phyloP scores from a whole-genome alignment of 53 echinoderm and acorn worm genomes.

The Zoroaster sp. region DNA sequence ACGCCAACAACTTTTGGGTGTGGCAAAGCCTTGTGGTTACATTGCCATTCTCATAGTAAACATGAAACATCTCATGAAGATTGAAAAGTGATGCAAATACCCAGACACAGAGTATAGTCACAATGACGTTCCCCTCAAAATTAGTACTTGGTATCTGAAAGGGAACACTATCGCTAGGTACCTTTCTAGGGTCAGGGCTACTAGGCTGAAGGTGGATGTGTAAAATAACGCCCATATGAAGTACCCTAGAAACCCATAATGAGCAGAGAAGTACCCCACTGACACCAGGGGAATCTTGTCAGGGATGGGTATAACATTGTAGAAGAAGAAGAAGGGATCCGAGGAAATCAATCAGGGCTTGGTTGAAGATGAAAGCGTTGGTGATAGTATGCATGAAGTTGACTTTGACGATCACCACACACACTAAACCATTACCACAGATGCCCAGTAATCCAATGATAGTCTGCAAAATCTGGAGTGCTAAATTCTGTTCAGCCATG shows the following conservation, averaged over 20 bases:
- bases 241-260: slow-evolving; percentile 79
- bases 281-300: slow-evolving; percentile 22
- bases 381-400: slow-evolving; percentile 68
- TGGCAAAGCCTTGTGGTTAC: not conserved
- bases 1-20: not conserved
- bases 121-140: not conserved
- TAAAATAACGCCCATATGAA: slow-evolving; percentile 71
- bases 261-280: slow-evolving; percentile 67
- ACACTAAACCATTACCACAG: slow-evolving; percentile 76
- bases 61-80: not conserved
- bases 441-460: slow-evolving; percentile 50
- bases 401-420: slow-evolving; percentile 69
- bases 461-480: not conserved
- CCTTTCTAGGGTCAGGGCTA: slow-evolving; percentile 73
- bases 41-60: not conserved
- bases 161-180: slow-evolving; percentile 84
- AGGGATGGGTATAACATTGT: slow-evolving; percentile 20
- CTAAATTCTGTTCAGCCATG: not conserved
- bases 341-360: slow-evolving; percentile 79
- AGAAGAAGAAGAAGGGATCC: slow-evolving; percentile 73
- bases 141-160: slow-evolving; percentile 50
- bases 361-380: slow-evolving; percentile 89
- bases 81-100: not conserved
- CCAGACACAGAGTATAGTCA: not conserved
- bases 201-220: slow-evolving; percentile 81